A percentile compares a stretch with the other conserved stretches of the same genome.
phyloP scores from a whole-genome alignment of 2,797 vertebrate genomes.

The Sebastes cheni region DNA sequence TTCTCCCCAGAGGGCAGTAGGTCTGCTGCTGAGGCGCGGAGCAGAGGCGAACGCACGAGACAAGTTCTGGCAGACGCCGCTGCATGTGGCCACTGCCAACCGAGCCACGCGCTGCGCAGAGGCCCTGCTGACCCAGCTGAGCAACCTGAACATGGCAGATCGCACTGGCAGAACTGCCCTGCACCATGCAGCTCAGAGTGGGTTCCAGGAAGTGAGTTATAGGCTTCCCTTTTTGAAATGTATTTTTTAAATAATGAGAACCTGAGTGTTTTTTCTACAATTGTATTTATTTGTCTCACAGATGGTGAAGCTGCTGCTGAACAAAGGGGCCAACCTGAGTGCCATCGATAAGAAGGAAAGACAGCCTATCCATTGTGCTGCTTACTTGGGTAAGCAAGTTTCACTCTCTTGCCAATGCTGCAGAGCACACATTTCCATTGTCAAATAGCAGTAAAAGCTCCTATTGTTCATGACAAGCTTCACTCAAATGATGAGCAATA shows the following conservation, averaged over 20 bases:
- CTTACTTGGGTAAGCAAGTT: slow-evolving; percentile 88
- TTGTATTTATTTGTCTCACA: slow-evolving; percentile 45
- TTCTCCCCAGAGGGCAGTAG: slow-evolving; percentile 89
- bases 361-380: slow-evolving; percentile 95
- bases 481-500: neutral
- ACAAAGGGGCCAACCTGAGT: slow-evolving; percentile 93
- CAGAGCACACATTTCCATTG: neutral
- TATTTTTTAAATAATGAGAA: neutral
- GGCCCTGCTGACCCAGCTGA: slow-evolving; percentile 88
- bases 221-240: neutral
- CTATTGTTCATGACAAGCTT: neutral
- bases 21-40: slow-evolving; percentile 91
- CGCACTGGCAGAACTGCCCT: slow-evolving; percentile 93
- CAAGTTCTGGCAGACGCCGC: slow-evolving; percentile 95
- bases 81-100: slow-evolving; percentile 95
- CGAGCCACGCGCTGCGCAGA: slow-evolving; percentile 92
- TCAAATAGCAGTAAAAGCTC: slow-evolving; percentile 1
- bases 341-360: slow-evolving; percentile 95
- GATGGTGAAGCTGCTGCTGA: slow-evolving; percentile 95
- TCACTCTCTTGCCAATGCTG: neutral
- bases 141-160: slow-evolving; percentile 92
- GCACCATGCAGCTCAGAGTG: slow-evolving; percentile 95
- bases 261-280: neutral
- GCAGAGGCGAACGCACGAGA: slow-evolving; percentile 94
- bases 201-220: slow-evolving; percentile 89